phyloP scores from a whole-genome alignment of 1,140 invertebrate species.

The Propsilocerus akamusi region DNA sequence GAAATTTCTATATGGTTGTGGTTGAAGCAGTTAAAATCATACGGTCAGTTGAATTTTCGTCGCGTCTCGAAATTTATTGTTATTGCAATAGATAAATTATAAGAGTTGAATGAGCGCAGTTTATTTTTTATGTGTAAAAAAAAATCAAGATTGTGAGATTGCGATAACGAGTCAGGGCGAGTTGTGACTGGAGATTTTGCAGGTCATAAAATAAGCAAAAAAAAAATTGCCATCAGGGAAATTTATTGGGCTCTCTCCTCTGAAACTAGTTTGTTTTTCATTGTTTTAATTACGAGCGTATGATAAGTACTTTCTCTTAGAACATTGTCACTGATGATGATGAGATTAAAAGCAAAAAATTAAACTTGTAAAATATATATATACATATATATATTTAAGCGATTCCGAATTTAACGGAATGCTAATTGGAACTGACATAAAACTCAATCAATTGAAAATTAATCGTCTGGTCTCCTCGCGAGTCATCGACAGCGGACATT shows the following conservation, averaged over 20 bases:
- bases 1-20: neutral
- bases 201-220: neutral
- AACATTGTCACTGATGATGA: neutral
- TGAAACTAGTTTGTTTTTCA: neutral
- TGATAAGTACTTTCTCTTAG: neutral
- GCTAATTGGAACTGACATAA: neutral
- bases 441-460: neutral
- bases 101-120: neutral
- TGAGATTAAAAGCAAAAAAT: neutral
- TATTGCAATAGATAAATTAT: neutral
- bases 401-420: too few relatives aligned
- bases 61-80: neutral
- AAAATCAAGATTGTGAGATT: neutral
- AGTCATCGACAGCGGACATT: neutral
- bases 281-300: neutral
- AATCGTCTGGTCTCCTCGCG: neutral
- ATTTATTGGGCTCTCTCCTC: neutral
- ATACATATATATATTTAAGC: too few relatives aligned
- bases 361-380: too few relatives aligned
- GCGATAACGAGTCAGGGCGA: neutral
- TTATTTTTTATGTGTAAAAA: neutral
- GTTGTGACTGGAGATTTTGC: too few relatives aligned
- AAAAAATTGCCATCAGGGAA: neutral
- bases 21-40: neutral
- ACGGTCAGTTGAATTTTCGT: neutral